Percentiles rank a stretch among this genome's conserved stretches.
Evolutionary conservation across 2,797 vertebrate species (phyloP).

Genomic region (Anguilla pacifica): DNA sequence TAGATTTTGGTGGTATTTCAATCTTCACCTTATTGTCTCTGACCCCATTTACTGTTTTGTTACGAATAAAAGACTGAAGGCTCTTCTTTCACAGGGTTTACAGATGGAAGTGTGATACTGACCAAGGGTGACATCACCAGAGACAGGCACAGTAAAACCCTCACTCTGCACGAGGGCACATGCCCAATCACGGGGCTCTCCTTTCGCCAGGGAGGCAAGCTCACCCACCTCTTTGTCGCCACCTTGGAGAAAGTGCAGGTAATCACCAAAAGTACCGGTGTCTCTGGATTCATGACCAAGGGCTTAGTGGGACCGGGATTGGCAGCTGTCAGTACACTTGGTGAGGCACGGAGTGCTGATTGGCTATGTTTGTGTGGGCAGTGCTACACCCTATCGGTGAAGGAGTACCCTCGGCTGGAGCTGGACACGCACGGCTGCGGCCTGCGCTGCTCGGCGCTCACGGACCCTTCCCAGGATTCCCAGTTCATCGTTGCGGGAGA

Average conservation of each 20-base stretch:
- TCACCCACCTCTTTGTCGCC: conserved; percentile 90
- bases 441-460: conserved; percentile 86
- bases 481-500: conserved; percentile 97
- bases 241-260: conserved; percentile 95
- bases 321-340: not conserved
- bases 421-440: conserved; percentile 91
- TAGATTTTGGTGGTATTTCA: not conserved
- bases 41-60: not conserved
- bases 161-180: conserved; percentile 87
- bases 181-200: too few relatives aligned
- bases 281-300: not conserved
- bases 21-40: not conserved
- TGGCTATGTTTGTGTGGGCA: conserved; percentile 52
- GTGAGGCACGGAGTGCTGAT: not conserved
- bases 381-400: conserved; percentile 90
- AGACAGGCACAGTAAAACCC: conserved; percentile 94
- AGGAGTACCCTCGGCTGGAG: conserved; percentile 88
- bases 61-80: not conserved
- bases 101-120: conserved; percentile 93
- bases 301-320: not conserved
- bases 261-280: conserved; percentile 42
- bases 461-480: conserved; percentile 95
- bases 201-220: too few relatives aligned
- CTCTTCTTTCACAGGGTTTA: conserved; percentile 79
- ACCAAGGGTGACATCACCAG: conserved; percentile 98